Percentiles rank a stretch among this genome's conserved stretches.
phyloP scores from a whole-genome alignment of 2,113 vertebrate genomes.

The Callocephalon fimbriatum region DNA sequence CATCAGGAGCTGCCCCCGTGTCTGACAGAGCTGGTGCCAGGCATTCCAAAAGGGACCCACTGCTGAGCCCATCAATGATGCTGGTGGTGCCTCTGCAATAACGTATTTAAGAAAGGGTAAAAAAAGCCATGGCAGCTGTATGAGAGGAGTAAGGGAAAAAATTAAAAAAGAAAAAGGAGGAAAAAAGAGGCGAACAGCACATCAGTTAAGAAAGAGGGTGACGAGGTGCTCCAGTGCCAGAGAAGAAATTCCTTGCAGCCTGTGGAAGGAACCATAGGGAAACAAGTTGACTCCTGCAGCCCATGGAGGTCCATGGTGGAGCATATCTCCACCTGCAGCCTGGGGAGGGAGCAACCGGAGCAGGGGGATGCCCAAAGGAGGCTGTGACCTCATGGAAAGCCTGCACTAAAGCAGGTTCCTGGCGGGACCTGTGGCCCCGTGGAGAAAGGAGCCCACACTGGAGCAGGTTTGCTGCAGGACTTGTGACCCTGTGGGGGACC shows the following conservation, averaged over 20 bases:
- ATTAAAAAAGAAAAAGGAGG: neutral
- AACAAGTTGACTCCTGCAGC: neutral
- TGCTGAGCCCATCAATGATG: neutral
- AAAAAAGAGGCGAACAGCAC: neutral
- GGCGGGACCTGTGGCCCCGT: neutral
- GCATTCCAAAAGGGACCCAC: neutral
- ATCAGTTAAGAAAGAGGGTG: neutral
- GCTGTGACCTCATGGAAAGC: neutral
- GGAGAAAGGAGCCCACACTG: neutral
- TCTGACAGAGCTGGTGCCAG: neutral
- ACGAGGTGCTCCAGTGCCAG: neutral
- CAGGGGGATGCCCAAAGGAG: neutral
- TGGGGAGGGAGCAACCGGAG: neutral
- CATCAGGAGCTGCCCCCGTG: neutral
- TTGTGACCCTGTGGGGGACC: neutral
- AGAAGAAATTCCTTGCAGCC: neutral
- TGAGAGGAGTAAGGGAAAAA: neutral
- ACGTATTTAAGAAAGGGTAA: neutral
- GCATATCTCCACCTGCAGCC: neutral
- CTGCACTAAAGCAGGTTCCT: neutral
- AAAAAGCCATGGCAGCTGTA: neutral
- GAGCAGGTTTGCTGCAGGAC: neutral
- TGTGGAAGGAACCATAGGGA: neutral
- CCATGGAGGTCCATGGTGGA: fast-evolving
- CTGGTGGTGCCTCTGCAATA: neutral